These are phyloP conservation scores for Stenchaetothrips biformis DNA, from an alignment of 2,888 invertebrate genomes.

Conservation along the genomic window DNA sequence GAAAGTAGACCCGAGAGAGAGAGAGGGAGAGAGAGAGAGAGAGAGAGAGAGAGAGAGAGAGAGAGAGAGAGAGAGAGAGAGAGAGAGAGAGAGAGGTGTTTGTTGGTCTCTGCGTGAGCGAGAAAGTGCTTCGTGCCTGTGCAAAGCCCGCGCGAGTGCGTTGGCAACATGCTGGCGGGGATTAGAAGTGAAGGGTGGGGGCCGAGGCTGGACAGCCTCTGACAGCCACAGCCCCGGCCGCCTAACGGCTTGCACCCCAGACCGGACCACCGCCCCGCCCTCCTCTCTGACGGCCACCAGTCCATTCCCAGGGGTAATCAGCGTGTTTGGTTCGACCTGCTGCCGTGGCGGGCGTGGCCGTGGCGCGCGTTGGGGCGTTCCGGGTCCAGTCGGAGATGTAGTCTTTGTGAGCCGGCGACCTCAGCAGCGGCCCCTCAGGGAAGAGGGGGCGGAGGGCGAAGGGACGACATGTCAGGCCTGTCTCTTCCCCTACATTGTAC, in stretches of 20 bases:
- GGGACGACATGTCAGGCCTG: no score
- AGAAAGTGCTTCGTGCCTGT: not conserved
- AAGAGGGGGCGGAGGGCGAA: no score
- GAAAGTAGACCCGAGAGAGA: not conserved
- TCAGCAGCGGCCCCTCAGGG: no score
- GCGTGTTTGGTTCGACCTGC: constrained; percentile 9
- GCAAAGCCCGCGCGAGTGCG: not conserved
- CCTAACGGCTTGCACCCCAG: not conserved
- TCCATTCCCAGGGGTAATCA: constrained; percentile 15
- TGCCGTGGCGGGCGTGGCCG: not conserved
- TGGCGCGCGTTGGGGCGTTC: not conserved
- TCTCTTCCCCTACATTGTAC: no score
- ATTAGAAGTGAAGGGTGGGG: not conserved
- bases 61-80: constrained; percentile 26
- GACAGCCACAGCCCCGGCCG: not conserved
- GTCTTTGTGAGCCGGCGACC: not conserved
- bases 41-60: constrained; percentile 20
- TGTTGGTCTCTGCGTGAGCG: not conserved
- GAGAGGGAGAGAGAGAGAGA: constrained; percentile 19
- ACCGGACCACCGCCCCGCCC: not conserved
- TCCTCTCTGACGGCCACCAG: not conserved
- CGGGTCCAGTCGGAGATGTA: not conserved
- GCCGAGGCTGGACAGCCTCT: not conserved
- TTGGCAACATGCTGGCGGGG: not conserved
- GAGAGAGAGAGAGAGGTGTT: constrained; percentile 28